Evolutionary conservation across 2,797 vertebrate species (phyloP), one percentile per base, ranked within the genome.

Genomic region (Holocentrus rufus): DNA sequence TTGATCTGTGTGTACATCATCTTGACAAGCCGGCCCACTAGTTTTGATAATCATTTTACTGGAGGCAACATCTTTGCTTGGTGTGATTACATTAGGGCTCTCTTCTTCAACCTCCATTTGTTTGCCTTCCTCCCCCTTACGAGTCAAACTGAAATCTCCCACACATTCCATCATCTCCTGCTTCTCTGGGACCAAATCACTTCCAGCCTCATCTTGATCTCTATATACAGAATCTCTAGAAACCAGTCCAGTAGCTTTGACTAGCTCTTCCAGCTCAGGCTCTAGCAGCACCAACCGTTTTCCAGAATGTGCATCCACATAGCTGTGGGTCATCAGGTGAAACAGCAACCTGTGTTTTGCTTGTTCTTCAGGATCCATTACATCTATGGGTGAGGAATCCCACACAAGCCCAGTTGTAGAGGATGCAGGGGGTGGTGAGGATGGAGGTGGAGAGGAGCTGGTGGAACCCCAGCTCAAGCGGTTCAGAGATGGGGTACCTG

Each of bases 311-410:
- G 93, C 89, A 58, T 97, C 94, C 76, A 97, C 89, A 73, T 95
- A 99, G 91, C 97, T 98, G 79, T 95, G 96, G 30, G 94, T 95
- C 94, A 96, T 95, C 79, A 99, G 44, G 61, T 97, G 92, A 89
- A 93, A 92, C 64, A 95, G 65, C 14, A 97, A 82, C 49, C 77
- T 92, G 77, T 95, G 92, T 0, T 90, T 82, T 0, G 76, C 74
- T 56, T 88, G 90, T 44, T 92, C 90, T 5, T 87, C 72, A 18
- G 86, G 60, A 65, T 65, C 64, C 27, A 81, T 74, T n/a, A 15
- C 74, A 49, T 89, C 85, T 42, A 83, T 76, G 54, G 69, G 23
- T 7, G 69, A 61, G 22, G 64, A 20, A 52, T 90, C 87, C 81
- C 59, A 88, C 17, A 42, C 11, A 15, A 80, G 47, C 11, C 59